These are phyloP conservation scores for Euproctis similis DNA, from an alignment of 2,888 invertebrate genomes.

Conservation along the genomic window DNA sequence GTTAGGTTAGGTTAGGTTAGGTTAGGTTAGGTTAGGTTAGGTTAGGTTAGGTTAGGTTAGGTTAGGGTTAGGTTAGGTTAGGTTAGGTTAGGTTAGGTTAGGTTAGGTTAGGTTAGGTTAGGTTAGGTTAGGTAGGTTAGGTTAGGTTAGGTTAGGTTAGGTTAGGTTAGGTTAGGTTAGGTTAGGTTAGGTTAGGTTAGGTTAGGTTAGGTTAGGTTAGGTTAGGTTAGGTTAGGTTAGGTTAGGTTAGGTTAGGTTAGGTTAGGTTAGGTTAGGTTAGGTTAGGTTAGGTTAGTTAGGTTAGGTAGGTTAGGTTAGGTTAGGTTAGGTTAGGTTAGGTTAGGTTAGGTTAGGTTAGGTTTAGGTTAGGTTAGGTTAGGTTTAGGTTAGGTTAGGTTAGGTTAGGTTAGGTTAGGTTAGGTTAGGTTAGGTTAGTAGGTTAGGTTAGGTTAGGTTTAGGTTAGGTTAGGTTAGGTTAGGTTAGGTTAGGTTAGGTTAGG, in stretches of 20 bases:
- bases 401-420: constrained; percentile 11
- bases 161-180: constrained; percentile 7
- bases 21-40: constrained; percentile 16
- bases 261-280: constrained; percentile 10
- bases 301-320: no score
- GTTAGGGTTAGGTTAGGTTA: no score
- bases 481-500: constrained; percentile 9
- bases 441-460: no score
- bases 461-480: no score
- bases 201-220: constrained; percentile 9
- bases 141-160: constrained; percentile 9
- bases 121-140: no score
- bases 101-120: constrained; percentile 18
- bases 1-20: no score
- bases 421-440: no score
- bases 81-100: constrained; percentile 7
- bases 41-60: constrained; percentile 14
- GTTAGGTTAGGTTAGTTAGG: constrained; percentile 14
- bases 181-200: constrained; percentile 9
- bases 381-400: no score
- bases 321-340: constrained; percentile 11
- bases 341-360: no score
- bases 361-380: no score
- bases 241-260: constrained; percentile 7
- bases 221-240: constrained; percentile 13